Percentiles rank a stretch among this genome's conserved stretches.
Evolutionary conservation across 2,113 vertebrate species (phyloP).

Genomic region (Hemibagrus wyckioides): DNA sequence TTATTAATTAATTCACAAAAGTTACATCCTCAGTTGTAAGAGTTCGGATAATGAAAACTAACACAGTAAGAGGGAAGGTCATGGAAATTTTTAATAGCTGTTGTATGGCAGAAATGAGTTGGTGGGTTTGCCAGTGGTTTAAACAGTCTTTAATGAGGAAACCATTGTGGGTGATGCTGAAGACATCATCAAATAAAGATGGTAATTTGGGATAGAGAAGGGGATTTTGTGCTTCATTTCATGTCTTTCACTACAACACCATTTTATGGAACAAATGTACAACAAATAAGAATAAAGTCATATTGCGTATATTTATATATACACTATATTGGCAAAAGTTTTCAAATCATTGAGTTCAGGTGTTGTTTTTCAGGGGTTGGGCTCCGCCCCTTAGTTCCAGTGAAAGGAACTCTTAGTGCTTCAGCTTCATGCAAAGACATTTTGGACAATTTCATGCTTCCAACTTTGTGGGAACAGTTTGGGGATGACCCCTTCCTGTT

Average conservation of each 20-base stretch:
- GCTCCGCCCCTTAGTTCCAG: no score
- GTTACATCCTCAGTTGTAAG: constrained; percentile 11
- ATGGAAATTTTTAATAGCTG: no score
- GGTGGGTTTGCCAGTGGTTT: not conserved
- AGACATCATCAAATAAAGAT: not conserved
- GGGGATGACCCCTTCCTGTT: no score
- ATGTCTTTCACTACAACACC: not conserved
- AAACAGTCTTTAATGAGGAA: not conserved
- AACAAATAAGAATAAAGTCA: not conserved
- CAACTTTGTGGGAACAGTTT: no score
- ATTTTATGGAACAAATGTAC: not conserved
- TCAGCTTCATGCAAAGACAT: no score
- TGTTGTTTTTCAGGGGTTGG: no score
- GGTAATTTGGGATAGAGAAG: not conserved
- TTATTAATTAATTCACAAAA: constrained; percentile 36
- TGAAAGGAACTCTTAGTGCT: no score
- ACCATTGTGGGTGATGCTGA: not conserved
- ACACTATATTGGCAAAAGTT: no score
- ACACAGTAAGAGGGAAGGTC: not conserved
- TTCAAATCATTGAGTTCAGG: no score
- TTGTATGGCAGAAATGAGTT: not conserved
- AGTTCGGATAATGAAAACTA: not conserved
- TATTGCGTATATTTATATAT: not conserved
- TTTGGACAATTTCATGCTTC: no score
- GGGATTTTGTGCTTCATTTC: not conserved